Conservation (phyloP, 30 jellyfish, hydroid and myxozoan species). For the Aurelia aurita region DNA sequence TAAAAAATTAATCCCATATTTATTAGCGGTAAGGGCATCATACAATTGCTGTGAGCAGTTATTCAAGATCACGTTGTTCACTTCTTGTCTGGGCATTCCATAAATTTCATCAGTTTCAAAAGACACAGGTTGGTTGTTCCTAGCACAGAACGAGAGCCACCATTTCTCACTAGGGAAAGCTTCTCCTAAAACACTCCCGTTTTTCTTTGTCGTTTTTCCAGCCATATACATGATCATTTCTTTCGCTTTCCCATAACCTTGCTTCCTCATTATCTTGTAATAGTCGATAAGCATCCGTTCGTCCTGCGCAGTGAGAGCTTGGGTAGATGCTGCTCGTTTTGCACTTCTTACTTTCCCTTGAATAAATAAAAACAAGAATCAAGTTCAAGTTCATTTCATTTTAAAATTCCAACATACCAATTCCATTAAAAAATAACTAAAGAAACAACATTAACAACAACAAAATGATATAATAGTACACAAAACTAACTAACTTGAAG, state of each 20-base stretch:
- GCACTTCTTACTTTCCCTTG: conserved; percentile 48
- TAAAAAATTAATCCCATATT: conserved; percentile 42
- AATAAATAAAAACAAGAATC: not conserved
- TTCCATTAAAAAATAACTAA: too few species aligned
- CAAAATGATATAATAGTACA: too few species aligned
- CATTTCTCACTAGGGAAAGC: conserved; percentile 29
- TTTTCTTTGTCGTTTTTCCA: conserved; percentile 18
- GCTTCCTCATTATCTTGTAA: conserved; percentile 51
- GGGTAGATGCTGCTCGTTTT: conserved; percentile 2
- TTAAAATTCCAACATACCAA: too few species aligned
- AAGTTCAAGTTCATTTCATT: too few species aligned
- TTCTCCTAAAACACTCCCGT: conserved; percentile 23
- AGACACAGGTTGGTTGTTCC: conserved; percentile 40
- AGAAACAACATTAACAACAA: too few species aligned
- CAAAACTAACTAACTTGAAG: too few species aligned
- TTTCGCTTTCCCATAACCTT: conserved; percentile 55
- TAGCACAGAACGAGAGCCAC: conserved; percentile 59
- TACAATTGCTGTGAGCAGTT: conserved; percentile 41
- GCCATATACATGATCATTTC: conserved; percentile 66
- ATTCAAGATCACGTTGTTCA: not conserved
- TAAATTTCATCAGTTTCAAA: conserved; percentile 19
- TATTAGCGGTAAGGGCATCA: conserved; percentile 34
- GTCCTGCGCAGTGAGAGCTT: conserved; percentile 34
- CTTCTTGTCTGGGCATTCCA: conserved; percentile 16
- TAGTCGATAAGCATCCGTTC: conserved; percentile 44